phyloP scores from a whole-genome alignment of 2,888 invertebrate species.

The Opisthograptis luteolata region DNA sequence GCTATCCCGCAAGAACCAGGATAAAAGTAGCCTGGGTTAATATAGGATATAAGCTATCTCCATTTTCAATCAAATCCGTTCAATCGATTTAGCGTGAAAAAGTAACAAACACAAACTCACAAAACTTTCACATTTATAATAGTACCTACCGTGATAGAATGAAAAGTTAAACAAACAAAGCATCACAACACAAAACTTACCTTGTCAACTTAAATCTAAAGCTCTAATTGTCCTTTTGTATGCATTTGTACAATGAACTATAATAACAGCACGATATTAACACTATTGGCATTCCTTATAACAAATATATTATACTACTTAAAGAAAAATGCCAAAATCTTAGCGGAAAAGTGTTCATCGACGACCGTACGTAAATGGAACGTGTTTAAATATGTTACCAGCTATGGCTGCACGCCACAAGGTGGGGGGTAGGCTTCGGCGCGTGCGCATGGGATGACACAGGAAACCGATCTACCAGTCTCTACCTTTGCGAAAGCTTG shows the following conservation, averaged over 20 bases:
- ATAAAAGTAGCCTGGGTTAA: too few relatives aligned
- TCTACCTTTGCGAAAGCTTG: conserved; percentile 64
- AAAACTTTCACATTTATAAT: too few relatives aligned
- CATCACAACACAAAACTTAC: conserved; percentile 35
- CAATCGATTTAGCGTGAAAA: too few relatives aligned
- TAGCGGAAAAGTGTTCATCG: conserved; percentile 47
- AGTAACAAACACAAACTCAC: too few relatives aligned
- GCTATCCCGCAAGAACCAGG: too few relatives aligned
- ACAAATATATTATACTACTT: neutral
- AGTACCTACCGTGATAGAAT: too few relatives aligned
- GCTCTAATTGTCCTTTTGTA: conserved; percentile 16
- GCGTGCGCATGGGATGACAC: conserved; percentile 60
- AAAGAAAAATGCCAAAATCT: conserved; percentile 21
- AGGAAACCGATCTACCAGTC: conserved; percentile 65
- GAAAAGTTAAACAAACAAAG: conserved; percentile 6
- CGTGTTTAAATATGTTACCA: conserved; percentile 76
- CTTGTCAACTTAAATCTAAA: conserved; percentile 29
- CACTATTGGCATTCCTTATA: neutral
- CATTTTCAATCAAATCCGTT: too few relatives aligned
- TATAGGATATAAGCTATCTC: too few relatives aligned
- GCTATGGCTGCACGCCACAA: conserved; percentile 51
- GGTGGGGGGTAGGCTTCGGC: conserved; percentile 58
- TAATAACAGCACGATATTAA: conserved; percentile 6
- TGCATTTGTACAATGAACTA: conserved; percentile 9
- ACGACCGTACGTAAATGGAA: conserved; percentile 67